phyloP scores from a whole-genome alignment of 2,888 invertebrate genomes.

The Drosophila mimica region DNA sequence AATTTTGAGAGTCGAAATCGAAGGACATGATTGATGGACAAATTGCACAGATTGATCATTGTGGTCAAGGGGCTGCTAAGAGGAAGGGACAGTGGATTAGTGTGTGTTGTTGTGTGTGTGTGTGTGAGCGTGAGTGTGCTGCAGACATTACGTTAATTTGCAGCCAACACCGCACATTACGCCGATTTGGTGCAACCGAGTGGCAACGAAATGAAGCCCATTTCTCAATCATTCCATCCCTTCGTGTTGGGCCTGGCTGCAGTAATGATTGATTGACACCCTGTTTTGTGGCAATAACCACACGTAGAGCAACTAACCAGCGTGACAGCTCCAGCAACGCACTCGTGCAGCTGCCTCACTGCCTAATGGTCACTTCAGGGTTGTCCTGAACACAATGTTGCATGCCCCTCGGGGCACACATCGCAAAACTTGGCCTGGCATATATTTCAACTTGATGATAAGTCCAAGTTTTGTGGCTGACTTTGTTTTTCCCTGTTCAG shows the following conservation, averaged over 20 bases:
- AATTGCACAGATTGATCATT: slow-evolving; percentile 53
- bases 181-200: slow-evolving; percentile 48
- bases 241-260: not conserved
- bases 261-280: slow-evolving; percentile 67
- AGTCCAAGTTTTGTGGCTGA: slow-evolving; percentile 40
- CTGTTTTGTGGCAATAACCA: slow-evolving; percentile 40
- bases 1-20: slow-evolving; percentile 62
- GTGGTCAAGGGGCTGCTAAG: not conserved
- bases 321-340: slow-evolving; percentile 46
- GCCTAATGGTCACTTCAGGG: slow-evolving; percentile 18
- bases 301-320: slow-evolving; percentile 30
- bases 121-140: slow-evolving; percentile 13
- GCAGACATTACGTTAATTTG: slow-evolving; percentile 48
- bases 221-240: slow-evolving; percentile 3
- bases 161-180: slow-evolving; percentile 55
- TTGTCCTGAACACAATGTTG: slow-evolving; percentile 49
- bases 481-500: slow-evolving; percentile 21
- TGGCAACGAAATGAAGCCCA: slow-evolving; percentile 42
- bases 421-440: slow-evolving; percentile 27
- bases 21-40: slow-evolving; percentile 63
- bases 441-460: slow-evolving; percentile 45
- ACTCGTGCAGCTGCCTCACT: slow-evolving; percentile 1
- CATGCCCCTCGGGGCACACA: slow-evolving; percentile 36
- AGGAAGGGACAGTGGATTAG: not conserved
- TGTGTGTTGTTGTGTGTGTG: not conserved